These are phyloP conservation scores for Synanthedon formicaeformis DNA, from an alignment of 2,888 invertebrate species.

Conservation along the genomic window DNA sequence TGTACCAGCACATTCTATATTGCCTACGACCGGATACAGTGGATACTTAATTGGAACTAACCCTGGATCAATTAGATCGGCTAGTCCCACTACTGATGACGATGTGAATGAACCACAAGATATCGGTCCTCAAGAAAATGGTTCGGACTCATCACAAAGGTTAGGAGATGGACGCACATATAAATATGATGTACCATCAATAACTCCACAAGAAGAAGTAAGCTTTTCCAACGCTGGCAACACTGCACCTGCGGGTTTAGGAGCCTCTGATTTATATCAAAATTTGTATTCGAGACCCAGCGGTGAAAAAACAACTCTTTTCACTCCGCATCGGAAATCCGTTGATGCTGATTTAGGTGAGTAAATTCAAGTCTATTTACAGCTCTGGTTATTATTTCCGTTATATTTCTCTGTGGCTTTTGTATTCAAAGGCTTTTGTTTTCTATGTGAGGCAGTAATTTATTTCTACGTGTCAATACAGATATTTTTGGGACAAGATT, in stretches of 20 bases:
- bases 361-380: not conserved
- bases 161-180: not conserved
- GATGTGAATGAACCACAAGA: not conserved
- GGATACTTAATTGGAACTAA: no score
- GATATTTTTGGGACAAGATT: no score
- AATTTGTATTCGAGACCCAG: slow-evolving; percentile 9
- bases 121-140: not conserved
- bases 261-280: slow-evolving; percentile 12
- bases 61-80: no score
- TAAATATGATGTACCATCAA: not conserved
- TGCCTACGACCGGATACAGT: no score
- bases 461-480: no score
- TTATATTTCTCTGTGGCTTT: no score
- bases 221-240: not conserved
- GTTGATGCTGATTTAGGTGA: not conserved
- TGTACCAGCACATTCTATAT: no score
- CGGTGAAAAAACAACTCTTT: not conserved
- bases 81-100: not conserved
- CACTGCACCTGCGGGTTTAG: slow-evolving; percentile 1
- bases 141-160: not conserved
- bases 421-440: no score
- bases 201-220: not conserved
- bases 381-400: no score
- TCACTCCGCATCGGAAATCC: not conserved
- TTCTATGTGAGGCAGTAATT: no score